Base-by-base conservation (phyloP, 2,797 vertebrate species). In the Platyrinchus mystaceus region DNA sequence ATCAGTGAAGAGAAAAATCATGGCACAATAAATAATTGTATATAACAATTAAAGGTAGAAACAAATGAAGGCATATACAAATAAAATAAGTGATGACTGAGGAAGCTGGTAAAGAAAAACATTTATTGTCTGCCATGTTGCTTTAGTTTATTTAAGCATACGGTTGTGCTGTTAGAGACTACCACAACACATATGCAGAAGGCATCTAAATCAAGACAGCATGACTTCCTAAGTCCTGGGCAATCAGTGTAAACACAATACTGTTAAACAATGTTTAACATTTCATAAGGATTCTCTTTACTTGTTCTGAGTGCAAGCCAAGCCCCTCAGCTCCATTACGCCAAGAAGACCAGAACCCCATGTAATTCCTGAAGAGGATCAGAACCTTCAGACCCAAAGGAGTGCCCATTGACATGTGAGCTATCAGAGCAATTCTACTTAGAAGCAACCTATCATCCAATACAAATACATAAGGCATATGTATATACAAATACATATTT, bases 71-170 rank as follows among this genome's bases (percentile, higher is more conserved):
- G 10, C 26, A 26, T 4, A 58, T 2, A 13, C 21, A 74, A 55
- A 27, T 26, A 74, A 59, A 50, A 32, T 9, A 55, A 56, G 18
- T 0, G 0, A 66, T 44, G 36, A 53, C 19, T 0, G 1, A 94
- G 19, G 17, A 89, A 75, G 39, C 9, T 68, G 28, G 43, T 71
- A 53, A 34, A 76, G 15, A 66, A 73, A 79, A 36, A 9, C 20
- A 59, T 49, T 44, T 64, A 12, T 24, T 64, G 16, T 58, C 21
- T 62, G 49, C 19, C 30, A 8, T 27, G 28, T 36, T 73, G 43
- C 27, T 81, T 78, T 27, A 39, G 28, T 44, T 84, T n/a, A n/a
- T n/a, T 78, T 60, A 78, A 84, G 67, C 26, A 67, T 13, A 12
- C 20, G 10, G 30, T 92, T 71, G 82, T 50, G 32, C 21, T n/a